These are phyloP conservation scores for Lacerta viridis DNA, from an alignment of 2,797 vertebrate genomes.

Conservation along the genomic window DNA sequence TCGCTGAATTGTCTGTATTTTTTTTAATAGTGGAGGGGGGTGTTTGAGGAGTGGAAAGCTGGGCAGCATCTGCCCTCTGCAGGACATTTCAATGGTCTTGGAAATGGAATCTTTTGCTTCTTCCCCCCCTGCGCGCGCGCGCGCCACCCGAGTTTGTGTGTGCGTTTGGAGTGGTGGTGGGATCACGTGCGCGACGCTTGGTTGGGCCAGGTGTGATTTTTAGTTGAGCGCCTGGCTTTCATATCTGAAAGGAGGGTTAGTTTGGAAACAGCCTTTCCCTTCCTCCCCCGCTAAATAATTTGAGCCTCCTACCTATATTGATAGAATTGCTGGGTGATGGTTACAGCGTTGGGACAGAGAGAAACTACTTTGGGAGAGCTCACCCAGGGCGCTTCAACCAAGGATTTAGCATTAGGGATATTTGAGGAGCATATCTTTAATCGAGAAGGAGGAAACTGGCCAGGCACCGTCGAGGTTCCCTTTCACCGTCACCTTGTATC, in stretches of 20 bases:
- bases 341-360: background rate
- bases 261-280: background rate
- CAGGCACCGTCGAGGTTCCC: background rate
- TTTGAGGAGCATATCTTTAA: background rate
- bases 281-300: background rate
- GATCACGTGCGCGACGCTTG: conserved; percentile 34
- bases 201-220: conserved; percentile 35
- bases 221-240: conserved; percentile 27
- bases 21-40: background rate
- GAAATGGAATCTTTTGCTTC: conserved; percentile 53
- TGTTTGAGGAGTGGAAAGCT: conserved; percentile 58
- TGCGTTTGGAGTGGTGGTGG: background rate
- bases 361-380: background rate
- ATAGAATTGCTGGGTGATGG: background rate
- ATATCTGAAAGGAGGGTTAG: background rate
- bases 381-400: background rate
- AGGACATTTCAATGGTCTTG: conserved; percentile 78
- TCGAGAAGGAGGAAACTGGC: background rate
- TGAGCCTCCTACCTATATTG: background rate
- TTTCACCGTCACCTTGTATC: conserved; percentile 35
- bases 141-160: background rate
- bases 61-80: conserved; percentile 86
- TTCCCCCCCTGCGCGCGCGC: background rate
- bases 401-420: background rate
- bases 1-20: conserved; percentile 62